Evolutionary conservation across 2,797 vertebrate genomes (phyloP).

Genomic region (Thunnus albacares): DNA sequence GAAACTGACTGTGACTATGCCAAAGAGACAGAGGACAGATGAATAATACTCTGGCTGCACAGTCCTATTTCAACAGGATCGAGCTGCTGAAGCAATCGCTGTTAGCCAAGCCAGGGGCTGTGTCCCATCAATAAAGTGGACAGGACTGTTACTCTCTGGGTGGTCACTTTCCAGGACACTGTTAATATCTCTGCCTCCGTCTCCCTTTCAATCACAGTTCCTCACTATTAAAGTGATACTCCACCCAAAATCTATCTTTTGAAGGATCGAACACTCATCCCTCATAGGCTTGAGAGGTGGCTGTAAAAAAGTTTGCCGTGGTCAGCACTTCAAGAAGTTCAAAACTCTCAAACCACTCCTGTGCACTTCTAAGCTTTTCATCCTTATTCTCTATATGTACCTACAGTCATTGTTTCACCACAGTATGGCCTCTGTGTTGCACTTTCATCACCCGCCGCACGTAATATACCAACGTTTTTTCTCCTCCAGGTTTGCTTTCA

Average conservation of each 20-base stretch:
- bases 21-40: conserved; percentile 37
- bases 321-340: neutral
- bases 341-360: no score
- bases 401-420: neutral
- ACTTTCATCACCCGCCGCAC: no score
- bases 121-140: conserved; percentile 51
- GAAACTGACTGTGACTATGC: conserved; percentile 28
- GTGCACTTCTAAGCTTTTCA: neutral
- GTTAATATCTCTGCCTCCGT: conserved; percentile 29
- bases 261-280: neutral
- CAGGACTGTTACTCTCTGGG: conserved; percentile 42
- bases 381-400: neutral
- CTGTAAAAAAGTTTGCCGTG: neutral
- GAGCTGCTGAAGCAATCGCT: conserved; percentile 53
- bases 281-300: neutral
- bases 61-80: conserved; percentile 41
- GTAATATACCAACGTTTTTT: no score
- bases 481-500: no score
- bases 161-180: conserved; percentile 33
- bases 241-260: conserved; percentile 13
- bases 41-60: conserved; percentile 43
- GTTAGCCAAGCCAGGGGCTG: conserved; percentile 12
- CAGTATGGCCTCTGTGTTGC: neutral
- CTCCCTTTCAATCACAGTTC: neutral
- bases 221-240: neutral